Percentiles rank a stretch among this genome's conserved stretches.
These are phyloP conservation scores for Sprattus sprattus DNA, from an alignment of 2,113 vertebrate species.

Conservation along the genomic window DNA sequence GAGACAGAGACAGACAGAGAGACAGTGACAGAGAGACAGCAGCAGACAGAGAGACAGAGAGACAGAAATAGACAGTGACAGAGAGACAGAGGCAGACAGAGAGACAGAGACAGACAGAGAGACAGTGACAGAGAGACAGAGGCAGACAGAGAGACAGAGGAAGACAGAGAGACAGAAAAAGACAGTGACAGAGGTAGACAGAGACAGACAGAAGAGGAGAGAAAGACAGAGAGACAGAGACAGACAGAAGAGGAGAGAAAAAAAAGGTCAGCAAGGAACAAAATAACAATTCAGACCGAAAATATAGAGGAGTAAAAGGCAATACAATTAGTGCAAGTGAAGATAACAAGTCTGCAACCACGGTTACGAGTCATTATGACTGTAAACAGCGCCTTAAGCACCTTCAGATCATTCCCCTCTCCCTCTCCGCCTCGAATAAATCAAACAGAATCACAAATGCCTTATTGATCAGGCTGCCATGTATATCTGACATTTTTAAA, in stretches of 20 bases:
- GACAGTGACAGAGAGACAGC: neutral
- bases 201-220: neutral
- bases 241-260: no score
- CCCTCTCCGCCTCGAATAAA: neutral
- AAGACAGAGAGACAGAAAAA: neutral
- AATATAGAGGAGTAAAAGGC: neutral
- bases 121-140: neutral
- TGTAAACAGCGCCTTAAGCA: neutral
- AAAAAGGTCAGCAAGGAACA: neutral
- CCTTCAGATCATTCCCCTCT: neutral
- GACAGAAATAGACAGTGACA: neutral
- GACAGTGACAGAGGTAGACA: neutral
- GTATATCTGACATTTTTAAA: constrained; percentile 20
- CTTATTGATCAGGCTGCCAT: constrained; percentile 14
- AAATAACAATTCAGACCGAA: neutral
- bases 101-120: neutral
- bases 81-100: neutral
- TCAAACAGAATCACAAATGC: constrained; percentile 20
- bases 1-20: neutral
- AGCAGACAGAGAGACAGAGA: neutral
- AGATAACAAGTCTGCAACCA: neutral
- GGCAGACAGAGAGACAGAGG: neutral
- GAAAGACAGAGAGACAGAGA: neutral
- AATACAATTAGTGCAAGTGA: neutral
- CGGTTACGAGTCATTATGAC: neutral